Conservation (phyloP, 37 sponge, comb jelly and placozoan genomes). For the Theonella swinhoei region DNA sequence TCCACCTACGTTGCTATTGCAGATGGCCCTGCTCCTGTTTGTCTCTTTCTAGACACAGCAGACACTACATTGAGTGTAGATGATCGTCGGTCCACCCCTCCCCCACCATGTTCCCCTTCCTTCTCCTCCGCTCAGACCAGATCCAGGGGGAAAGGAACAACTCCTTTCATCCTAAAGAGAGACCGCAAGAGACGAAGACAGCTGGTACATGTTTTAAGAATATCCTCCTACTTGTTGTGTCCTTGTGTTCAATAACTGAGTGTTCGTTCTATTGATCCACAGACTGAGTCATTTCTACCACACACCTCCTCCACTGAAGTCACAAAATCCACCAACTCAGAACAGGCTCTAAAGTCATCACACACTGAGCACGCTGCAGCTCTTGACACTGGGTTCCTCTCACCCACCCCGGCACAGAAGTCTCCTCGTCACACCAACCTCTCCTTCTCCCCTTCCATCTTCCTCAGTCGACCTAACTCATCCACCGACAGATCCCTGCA, state of each 20-base stretch:
- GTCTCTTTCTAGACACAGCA: not conserved
- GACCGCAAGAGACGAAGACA: conserved; percentile 21
- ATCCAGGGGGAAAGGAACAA: not conserved
- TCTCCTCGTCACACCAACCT: conserved; percentile 1
- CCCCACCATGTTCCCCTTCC: not conserved
- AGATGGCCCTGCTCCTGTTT: too few relatives aligned
- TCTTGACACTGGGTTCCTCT: conserved; percentile 32
- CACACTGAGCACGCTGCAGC: not conserved
- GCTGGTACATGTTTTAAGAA: conserved; percentile 5
- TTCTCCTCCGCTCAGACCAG: not conserved
- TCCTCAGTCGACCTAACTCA: conserved; percentile 50
- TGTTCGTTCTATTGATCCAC: too few relatives aligned
- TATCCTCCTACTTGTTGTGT: not conserved
- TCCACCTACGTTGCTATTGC: not conserved
- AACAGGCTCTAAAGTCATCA: too few relatives aligned
- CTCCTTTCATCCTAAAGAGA: conserved; percentile 30
- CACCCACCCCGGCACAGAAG: conserved; percentile 16
- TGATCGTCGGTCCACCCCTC: not conserved
- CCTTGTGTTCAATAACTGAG: not conserved
- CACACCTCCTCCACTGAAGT: not conserved
- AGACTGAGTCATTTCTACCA: not conserved
- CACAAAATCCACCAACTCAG: too few relatives aligned
- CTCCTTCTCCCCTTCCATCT: conserved; percentile 66
- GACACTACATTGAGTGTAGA: not conserved
- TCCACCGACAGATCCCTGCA: not conserved